Percentiles rank a stretch among this genome's conserved stretches.
Evolutionary conservation across 2,888 invertebrate species (phyloP).

Genomic region (Rhogogaster chlorosoma): DNA sequence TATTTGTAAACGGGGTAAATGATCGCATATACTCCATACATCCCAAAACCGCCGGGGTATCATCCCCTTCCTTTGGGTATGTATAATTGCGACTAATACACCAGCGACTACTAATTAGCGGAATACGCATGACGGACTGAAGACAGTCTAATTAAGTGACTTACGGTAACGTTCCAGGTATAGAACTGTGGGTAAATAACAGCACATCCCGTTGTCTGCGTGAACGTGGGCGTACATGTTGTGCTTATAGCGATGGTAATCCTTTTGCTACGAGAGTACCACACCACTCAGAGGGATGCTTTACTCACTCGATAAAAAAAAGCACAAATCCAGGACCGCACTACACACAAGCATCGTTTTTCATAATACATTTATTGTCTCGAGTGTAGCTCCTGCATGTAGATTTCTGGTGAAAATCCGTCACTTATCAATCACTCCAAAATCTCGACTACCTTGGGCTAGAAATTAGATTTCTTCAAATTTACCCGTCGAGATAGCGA

Average conservation of each 20-base stretch:
- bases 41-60: not conserved
- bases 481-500: not conserved
- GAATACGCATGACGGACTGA: conserved; percentile 2
- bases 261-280: not conserved
- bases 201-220: conserved; percentile 75
- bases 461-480: not conserved
- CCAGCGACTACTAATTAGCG: not conserved
- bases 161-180: conserved; percentile 74
- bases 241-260: conserved; percentile 40
- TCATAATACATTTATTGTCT: not conserved
- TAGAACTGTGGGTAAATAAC: conserved; percentile 73
- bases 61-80: not conserved
- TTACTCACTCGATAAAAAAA: not conserved
- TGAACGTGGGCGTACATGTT: conserved; percentile 75
- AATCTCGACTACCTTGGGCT: not conserved
- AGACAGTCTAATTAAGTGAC: conserved; percentile 56
- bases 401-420: not conserved
- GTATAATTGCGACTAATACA: not conserved
- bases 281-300: not conserved
- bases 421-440: not conserved
- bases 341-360: not conserved
- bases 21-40: not conserved
- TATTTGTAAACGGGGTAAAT: not conserved
- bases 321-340: not conserved
- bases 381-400: not conserved